phyloP scores from a whole-genome alignment of 2,113 vertebrate species.

The Grammomys dolichurus region DNA sequence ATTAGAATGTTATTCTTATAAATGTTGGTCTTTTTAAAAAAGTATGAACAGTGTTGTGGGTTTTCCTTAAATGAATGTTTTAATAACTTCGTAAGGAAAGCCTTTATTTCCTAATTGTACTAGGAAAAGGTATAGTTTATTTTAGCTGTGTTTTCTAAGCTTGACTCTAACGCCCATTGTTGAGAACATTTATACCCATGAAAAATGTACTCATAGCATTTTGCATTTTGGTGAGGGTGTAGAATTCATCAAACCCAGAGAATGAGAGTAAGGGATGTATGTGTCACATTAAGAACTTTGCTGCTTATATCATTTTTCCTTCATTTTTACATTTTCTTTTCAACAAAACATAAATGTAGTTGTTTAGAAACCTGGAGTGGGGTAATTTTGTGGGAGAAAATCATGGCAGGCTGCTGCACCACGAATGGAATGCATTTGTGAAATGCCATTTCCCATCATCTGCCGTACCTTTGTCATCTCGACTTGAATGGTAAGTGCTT shows the following conservation, averaged over 20 bases:
- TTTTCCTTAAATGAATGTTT: background rate
- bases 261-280: constrained; percentile 12
- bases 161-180: background rate
- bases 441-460: constrained; percentile 49
- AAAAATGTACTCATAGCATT: background rate
- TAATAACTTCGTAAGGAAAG: background rate
- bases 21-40: background rate
- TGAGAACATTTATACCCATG: background rate
- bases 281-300: background rate
- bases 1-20: background rate
- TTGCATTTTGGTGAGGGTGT: background rate
- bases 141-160: background rate
- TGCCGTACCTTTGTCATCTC: constrained; percentile 22
- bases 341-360: background rate
- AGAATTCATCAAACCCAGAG: background rate
- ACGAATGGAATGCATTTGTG: constrained; percentile 50
- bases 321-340: constrained; percentile 43
- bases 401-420: background rate
- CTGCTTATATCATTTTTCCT: background rate
- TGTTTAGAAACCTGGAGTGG: constrained; percentile 48
- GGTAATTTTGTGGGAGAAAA: constrained; percentile 44
- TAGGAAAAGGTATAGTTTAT: constrained; percentile 31
- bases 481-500: constrained; percentile 73
- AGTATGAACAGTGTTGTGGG: background rate
- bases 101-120: background rate